Conservation (phyloP, 1,140 invertebrate species). For the Eulimnadia texana region DNA sequence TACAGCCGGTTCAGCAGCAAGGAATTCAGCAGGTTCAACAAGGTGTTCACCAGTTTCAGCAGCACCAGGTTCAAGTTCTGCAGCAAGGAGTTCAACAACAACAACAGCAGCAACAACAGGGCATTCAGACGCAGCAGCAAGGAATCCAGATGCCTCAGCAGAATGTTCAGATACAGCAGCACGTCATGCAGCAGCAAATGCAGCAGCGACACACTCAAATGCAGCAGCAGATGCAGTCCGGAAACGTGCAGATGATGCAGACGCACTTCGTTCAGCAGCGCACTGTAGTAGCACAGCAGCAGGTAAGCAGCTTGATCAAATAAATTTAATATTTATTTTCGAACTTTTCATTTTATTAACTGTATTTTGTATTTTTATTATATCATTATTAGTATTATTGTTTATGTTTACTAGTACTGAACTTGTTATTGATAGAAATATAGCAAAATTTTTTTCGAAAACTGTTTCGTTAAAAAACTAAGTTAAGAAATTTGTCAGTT, state of each 20-base stretch:
- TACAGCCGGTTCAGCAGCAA: conserved; percentile 25
- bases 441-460: too few relatives aligned
- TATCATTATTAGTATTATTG: too few relatives aligned
- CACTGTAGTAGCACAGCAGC: background rate
- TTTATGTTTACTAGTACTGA: too few relatives aligned
- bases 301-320: too few relatives aligned
- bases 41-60: background rate
- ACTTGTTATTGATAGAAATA: too few relatives aligned
- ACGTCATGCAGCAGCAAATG: conserved; percentile 9
- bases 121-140: conserved; percentile 24
- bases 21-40: conserved; percentile 21
- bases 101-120: conserved; percentile 20
- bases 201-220: background rate
- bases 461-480: too few relatives aligned
- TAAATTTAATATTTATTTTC: too few relatives aligned
- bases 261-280: background rate
- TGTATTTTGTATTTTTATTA: too few relatives aligned
- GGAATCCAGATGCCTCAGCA: too few relatives aligned
- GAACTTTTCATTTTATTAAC: too few relatives aligned
- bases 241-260: conserved; percentile 10
- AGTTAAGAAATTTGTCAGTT: too few relatives aligned
- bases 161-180: conserved; percentile 17
- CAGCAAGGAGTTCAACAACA: conserved; percentile 16
- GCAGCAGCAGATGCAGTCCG: conserved; percentile 18
- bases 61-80: conserved; percentile 16